A percentile compares a stretch with the other conserved stretches of the same genome.
Conservation (phyloP, 2,113 vertebrate species). For the Triplophysa rosa region DNA sequence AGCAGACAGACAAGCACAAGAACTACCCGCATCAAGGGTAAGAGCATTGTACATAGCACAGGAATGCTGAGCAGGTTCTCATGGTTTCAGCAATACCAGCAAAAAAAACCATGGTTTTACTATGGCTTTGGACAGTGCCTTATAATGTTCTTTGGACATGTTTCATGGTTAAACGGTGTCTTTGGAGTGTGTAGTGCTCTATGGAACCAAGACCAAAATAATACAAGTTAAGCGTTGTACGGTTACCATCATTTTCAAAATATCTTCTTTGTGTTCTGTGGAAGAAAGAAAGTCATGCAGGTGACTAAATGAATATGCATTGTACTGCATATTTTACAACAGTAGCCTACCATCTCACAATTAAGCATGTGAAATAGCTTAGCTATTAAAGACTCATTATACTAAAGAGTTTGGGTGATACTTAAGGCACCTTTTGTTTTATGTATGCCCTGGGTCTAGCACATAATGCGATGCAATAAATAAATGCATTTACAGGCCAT, state of each 20-base stretch:
- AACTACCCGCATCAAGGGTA: constrained; percentile 38
- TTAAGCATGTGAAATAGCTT: neutral
- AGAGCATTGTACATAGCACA: constrained; percentile 2
- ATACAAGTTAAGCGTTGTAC: too few relatives aligned
- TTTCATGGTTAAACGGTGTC: neutral
- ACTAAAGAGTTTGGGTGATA: neutral
- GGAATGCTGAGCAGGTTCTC: constrained; percentile 3
- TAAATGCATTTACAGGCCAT: too few relatives aligned
- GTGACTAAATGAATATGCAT: neutral
- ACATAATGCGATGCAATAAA: too few relatives aligned
- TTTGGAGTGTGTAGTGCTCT: neutral
- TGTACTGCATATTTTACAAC: neutral
- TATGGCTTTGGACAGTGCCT: neutral
- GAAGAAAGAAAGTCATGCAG: too few relatives aligned
- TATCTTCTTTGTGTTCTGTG: too few relatives aligned
- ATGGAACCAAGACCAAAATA: too few relatives aligned
- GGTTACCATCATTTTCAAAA: too few relatives aligned
- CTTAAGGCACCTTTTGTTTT: neutral
- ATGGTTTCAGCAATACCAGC: neutral
- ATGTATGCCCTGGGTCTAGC: too few relatives aligned
- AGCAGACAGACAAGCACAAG: constrained; percentile 23
- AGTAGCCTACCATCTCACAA: neutral
- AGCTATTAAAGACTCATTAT: neutral
- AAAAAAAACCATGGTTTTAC: neutral
- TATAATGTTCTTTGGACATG: too few relatives aligned